Percentiles rank a stretch among this genome's conserved stretches.
Conservation (phyloP, 2,888 invertebrate genomes). For the Calliphora vomitoria region DNA sequence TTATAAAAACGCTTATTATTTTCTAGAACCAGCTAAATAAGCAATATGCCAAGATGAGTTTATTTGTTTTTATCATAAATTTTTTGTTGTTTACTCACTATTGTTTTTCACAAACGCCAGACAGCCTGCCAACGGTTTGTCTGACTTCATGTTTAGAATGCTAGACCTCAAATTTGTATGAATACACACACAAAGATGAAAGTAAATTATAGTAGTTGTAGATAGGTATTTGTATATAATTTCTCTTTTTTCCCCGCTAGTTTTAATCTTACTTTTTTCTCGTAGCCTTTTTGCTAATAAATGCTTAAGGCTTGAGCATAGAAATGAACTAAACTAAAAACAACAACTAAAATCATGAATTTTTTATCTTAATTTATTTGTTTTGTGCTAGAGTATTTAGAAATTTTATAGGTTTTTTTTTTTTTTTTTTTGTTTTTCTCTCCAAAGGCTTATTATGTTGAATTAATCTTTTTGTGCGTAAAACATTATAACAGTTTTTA, state of each 20-base stretch:
- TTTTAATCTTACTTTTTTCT: conserved; percentile 49
- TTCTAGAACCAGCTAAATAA: neutral
- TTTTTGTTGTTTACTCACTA: conserved; percentile 28
- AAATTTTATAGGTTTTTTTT: conserved; percentile 23
- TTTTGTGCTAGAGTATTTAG: conserved; percentile 13
- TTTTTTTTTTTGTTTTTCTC: conserved; percentile 4
- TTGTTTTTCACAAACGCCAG: conserved; percentile 40
- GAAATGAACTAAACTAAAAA: conserved; percentile 35
- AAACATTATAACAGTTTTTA: conserved; percentile 45
- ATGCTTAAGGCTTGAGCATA: conserved; percentile 53
- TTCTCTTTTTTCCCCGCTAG: conserved; percentile 28
- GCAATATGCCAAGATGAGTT: neutral
- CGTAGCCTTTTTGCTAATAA: conserved; percentile 41
- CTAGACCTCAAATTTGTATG: conserved; percentile 18
- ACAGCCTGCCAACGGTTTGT: conserved; percentile 34
- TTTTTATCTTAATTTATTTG: conserved; percentile 59
- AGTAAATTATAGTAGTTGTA: conserved; percentile 15
- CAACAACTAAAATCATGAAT: conserved; percentile 38
- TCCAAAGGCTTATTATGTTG: conserved; percentile 36
- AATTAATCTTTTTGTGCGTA: conserved; percentile 60
- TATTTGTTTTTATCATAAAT: conserved; percentile 13
- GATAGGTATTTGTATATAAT: neutral
- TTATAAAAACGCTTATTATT: no score
- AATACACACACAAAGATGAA: conserved; percentile 27
- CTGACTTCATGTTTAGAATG: conserved; percentile 27